Evolutionary conservation across 2,797 vertebrate genomes (phyloP).

Genomic region (Erithacus rubecula): DNA sequence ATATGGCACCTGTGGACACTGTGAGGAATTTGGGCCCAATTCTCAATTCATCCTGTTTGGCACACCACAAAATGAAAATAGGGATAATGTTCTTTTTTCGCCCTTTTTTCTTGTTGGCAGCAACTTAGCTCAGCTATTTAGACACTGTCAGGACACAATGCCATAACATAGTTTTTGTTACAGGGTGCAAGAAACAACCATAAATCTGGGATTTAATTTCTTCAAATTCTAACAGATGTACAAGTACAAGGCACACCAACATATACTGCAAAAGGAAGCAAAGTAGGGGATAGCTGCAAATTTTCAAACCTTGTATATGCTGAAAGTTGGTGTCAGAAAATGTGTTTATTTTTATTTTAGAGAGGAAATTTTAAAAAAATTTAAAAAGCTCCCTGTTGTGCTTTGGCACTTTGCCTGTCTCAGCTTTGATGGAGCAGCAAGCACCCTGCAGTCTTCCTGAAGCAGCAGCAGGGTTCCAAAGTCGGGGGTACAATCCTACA

Average conservation of each 20-base stretch:
- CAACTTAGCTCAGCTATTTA: background rate
- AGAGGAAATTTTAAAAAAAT: background rate
- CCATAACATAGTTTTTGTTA: background rate
- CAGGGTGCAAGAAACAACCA: background rate
- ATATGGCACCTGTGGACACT: background rate
- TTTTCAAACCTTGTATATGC: background rate
- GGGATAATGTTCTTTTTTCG: background rate
- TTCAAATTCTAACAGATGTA: background rate
- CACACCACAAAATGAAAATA: background rate
- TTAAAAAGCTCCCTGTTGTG: background rate
- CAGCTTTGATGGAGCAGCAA: background rate
- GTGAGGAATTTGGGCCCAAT: background rate
- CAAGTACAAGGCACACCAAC: background rate
- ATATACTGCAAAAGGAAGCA: background rate
- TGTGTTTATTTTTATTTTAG: conserved; percentile 29
- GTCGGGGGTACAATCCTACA: background rate
- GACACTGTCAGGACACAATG: background rate
- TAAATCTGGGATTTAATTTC: background rate
- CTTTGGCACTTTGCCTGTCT: conserved; percentile 5
- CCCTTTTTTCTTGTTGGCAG: background rate
- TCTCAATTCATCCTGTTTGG: background rate
- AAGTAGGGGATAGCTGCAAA: background rate
- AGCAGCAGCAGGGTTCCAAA: background rate
- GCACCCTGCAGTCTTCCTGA: background rate
- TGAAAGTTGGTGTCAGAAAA: background rate